Conservation (phyloP, 2,888 invertebrate species). For the Myopa testacea region DNA sequence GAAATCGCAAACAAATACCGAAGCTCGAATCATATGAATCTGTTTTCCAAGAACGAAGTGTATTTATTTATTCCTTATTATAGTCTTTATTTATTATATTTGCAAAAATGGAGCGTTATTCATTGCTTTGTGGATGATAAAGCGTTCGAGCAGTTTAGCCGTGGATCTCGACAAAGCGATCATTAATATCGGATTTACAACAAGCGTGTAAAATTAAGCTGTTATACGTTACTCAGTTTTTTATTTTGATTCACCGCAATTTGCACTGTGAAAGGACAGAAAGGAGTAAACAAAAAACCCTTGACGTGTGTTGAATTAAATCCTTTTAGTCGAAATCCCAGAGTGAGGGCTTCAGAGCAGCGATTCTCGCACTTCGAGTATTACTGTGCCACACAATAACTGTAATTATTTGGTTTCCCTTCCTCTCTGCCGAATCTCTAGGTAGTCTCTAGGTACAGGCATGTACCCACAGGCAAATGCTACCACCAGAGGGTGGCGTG, state of each 20-base stretch:
- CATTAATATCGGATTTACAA: conserved; percentile 43
- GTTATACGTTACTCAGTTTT: conserved; percentile 54
- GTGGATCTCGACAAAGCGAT: neutral
- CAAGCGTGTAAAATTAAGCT: conserved; percentile 64
- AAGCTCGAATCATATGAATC: too few species aligned
- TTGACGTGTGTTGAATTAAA: conserved; percentile 5
- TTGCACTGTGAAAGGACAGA: conserved; percentile 21
- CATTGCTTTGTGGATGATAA: too few species aligned
- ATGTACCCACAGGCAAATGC: too few species aligned
- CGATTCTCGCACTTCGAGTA: conserved; percentile 25
- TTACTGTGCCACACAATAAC: conserved; percentile 14
- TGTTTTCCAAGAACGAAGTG: too few species aligned
- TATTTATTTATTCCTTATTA: too few species aligned
- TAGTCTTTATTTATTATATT: too few species aligned
- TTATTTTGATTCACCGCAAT: conserved; percentile 64
- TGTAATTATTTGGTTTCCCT: conserved; percentile 28
- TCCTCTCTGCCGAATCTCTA: neutral
- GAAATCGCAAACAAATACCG: too few species aligned
- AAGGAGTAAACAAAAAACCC: conserved; percentile 5
- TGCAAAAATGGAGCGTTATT: too few species aligned
- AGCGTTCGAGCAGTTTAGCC: too few species aligned
- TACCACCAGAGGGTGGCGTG: neutral
- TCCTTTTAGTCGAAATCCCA: conserved; percentile 8
- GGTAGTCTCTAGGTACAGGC: neutral
- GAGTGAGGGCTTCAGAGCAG: neutral